phyloP scores from a whole-genome alignment of 2,113 vertebrate genomes.

The Scomber colias region DNA sequence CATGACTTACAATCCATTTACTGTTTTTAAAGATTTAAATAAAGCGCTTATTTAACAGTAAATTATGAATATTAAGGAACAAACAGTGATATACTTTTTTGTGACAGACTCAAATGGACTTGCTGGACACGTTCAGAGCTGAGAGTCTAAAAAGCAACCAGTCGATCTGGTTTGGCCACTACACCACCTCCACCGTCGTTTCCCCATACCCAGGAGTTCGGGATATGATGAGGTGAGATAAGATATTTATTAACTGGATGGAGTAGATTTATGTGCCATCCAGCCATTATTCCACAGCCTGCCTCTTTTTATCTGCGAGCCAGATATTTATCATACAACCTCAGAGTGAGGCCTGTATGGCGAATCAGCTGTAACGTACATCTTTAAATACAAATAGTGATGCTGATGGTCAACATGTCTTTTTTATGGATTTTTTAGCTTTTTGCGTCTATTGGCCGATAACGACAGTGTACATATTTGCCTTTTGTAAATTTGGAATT shows the following conservation, averaged over 20 bases:
- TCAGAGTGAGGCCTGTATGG: neutral
- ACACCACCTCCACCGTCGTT: constrained; percentile 94
- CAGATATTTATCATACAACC: neutral
- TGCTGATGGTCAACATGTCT: neutral
- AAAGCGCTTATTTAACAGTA: neutral
- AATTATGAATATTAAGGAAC: neutral
- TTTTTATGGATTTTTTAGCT: neutral
- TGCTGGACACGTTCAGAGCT: constrained; percentile 85
- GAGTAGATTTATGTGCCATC: neutral
- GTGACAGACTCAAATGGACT: constrained; percentile 89
- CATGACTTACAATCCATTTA: neutral
- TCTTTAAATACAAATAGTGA: too few species aligned
- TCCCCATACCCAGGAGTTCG: constrained; percentile 91
- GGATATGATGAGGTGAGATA: constrained; percentile 90
- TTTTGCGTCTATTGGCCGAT: neutral
- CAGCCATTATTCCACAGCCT: neutral
- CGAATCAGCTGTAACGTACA: too few species aligned
- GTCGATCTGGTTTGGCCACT: constrained; percentile 98
- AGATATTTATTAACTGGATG: neutral
- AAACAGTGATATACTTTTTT: neutral
- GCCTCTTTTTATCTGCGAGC: neutral
- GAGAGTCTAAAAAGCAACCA: constrained; percentile 92
- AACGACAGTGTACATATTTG: too few species aligned
- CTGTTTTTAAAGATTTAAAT: neutral
- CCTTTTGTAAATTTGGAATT: too few species aligned